Evolutionary conservation across 35 echinoderm and acorn worm genomes (phyloP).

Genomic region (Apostichopus californicus): DNA sequence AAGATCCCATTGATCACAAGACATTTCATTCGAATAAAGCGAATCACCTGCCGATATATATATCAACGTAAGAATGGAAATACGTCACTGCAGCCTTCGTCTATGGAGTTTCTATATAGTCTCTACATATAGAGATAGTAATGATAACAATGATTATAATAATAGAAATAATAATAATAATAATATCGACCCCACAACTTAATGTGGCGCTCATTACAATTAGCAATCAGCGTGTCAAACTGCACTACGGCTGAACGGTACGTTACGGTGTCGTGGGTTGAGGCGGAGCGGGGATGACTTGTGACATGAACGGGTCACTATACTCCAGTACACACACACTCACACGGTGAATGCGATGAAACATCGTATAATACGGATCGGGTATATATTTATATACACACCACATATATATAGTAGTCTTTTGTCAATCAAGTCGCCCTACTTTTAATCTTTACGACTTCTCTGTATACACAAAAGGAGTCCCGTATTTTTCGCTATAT

Average conservation of each 20-base stretch:
- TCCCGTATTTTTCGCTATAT: no score
- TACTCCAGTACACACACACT: no score
- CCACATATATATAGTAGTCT: no score
- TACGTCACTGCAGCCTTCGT: neutral
- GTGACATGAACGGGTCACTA: no score
- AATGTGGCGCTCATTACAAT: constrained; percentile 43
- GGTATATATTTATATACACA: no score
- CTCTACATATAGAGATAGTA: neutral
- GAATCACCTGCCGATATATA: constrained; percentile 38
- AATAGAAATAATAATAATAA: neutral
- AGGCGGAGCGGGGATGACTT: no score
- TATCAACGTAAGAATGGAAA: neutral
- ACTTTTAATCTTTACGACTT: no score
- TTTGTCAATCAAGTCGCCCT: no score
- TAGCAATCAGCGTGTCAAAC: constrained; percentile 36
- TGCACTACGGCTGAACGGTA: constrained; percentile 39
- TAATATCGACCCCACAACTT: neutral
- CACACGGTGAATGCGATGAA: no score
- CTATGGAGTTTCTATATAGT: no score
- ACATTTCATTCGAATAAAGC: constrained; percentile 11
- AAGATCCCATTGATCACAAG: constrained; percentile 23
- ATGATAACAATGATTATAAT: neutral
- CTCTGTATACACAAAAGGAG: no score
- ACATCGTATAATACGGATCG: no score
- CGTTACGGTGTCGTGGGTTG: neutral